These are phyloP conservation scores for Dastarcus helophoroides DNA, from an alignment of 2,888 invertebrate genomes.

Conservation along the genomic window DNA sequence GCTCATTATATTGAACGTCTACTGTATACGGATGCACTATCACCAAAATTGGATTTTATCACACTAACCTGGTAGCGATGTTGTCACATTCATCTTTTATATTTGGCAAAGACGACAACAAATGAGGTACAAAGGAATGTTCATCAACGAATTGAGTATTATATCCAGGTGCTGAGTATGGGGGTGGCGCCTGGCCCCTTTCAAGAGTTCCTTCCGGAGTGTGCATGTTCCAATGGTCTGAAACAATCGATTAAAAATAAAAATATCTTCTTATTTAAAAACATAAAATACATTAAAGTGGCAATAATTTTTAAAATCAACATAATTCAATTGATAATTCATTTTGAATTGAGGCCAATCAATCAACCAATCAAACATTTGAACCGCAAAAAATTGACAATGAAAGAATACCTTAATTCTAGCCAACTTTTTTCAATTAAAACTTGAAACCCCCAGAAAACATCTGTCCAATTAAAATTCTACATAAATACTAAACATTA, in stretches of 20 bases:
- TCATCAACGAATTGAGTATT: conserved; percentile 11
- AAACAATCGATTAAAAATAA: conserved; percentile 12
- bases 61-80: conserved; percentile 31
- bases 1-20: too few species aligned
- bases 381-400: conserved; percentile 7
- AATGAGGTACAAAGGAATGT: conserved; percentile 21
- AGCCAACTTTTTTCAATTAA: not conserved
- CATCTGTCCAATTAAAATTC: too few species aligned
- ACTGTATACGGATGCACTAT: too few species aligned
- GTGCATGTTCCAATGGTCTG: conserved; percentile 35
- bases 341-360: too few species aligned
- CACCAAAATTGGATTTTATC: too few species aligned
- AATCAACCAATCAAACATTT: too few species aligned
- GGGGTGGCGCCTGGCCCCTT: conserved; percentile 28
- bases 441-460: not conserved
- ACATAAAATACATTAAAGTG: too few species aligned
- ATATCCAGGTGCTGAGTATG: conserved; percentile 23
- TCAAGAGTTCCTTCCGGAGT: conserved; percentile 37
- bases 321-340: too few species aligned
- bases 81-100: conserved; percentile 34
- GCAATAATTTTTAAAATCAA: too few species aligned
- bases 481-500: too few species aligned
- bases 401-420: conserved; percentile 2
- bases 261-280: conserved; percentile 2
- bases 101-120: conserved; percentile 10